These are phyloP conservation scores for Sminthurinus aureus DNA, from an alignment of 2,888 invertebrate genomes.

Conservation along the genomic window DNA sequence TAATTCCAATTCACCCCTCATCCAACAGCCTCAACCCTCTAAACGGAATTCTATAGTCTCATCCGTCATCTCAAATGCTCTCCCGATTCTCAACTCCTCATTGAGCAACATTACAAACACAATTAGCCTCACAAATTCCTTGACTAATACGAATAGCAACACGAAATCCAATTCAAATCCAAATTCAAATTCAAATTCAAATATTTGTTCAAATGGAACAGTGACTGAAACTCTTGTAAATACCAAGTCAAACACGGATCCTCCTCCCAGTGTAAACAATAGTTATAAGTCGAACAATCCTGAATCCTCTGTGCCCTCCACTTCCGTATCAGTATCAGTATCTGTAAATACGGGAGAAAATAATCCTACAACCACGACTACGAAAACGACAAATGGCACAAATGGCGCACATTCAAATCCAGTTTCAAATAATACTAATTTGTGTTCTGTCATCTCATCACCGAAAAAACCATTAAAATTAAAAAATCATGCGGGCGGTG, in stretches of 20 bases:
- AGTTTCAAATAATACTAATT: constrained; percentile 22
- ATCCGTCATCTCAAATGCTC: background rate
- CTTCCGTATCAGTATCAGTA: no score
- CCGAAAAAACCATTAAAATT: constrained; percentile 57
- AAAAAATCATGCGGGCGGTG: constrained; percentile 54
- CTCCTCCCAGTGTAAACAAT: background rate
- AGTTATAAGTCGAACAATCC: background rate
- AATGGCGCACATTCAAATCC: background rate
- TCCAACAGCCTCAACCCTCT: background rate
- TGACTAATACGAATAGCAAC: background rate
- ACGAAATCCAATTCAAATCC: background rate
- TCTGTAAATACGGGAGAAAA: background rate
- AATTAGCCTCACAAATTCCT: background rate
- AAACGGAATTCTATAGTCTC: background rate
- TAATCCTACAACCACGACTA: background rate
- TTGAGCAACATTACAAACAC: background rate
- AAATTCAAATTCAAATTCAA: background rate
- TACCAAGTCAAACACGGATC: background rate
- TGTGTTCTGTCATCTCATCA: constrained; percentile 22
- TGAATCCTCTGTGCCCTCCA: no score
- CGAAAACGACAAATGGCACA: constrained; percentile 13
- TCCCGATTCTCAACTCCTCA: background rate
- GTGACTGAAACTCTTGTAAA: background rate
- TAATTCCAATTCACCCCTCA: background rate
- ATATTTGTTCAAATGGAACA: background rate